Percentiles rank a stretch among this genome's conserved stretches.
phyloP scores from a whole-genome alignment of 2,888 invertebrate genomes.

The Yponomeuta cagnagella region DNA sequence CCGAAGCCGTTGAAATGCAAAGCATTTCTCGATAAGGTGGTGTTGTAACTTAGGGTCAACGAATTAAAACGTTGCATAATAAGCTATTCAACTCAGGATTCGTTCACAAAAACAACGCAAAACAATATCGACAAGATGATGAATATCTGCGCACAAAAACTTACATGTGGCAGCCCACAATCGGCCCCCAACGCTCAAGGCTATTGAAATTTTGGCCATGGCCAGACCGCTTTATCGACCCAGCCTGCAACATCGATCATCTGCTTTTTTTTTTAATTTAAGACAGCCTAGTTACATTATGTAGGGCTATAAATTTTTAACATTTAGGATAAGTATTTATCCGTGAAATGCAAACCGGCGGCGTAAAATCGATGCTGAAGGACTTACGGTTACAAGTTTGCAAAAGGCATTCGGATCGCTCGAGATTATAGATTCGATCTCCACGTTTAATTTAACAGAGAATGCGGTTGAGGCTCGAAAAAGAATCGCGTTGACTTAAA shows the following conservation, averaged over 20 bases:
- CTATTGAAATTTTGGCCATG: constrained; percentile 69
- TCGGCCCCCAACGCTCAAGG: constrained; percentile 54
- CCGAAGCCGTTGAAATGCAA: constrained; percentile 35
- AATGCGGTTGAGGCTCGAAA: neutral
- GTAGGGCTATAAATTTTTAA: neutral
- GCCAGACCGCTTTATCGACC: constrained; percentile 36
- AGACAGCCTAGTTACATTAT: neutral
- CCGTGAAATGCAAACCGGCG: neutral
- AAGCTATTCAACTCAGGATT: constrained; percentile 57
- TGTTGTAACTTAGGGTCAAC: neutral
- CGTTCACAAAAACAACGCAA: constrained; percentile 49
- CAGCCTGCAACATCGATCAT: constrained; percentile 13
- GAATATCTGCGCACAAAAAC: constrained; percentile 51
- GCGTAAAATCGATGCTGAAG: constrained; percentile 3
- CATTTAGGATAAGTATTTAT: neutral
- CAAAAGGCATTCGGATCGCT: constrained; percentile 25
- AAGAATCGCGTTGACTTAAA: constrained; percentile 5
- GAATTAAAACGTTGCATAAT: constrained; percentile 58
- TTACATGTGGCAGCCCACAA: constrained; percentile 62
- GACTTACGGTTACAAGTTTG: neutral
- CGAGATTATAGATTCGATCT: constrained; percentile 40
- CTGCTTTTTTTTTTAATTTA: neutral
- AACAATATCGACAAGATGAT: constrained; percentile 63
- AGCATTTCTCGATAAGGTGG: neutral
- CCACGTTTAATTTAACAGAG: constrained; percentile 19